Conservation (phyloP, 2,888 invertebrate genomes). For the Phragmatobia fuliginosa region DNA sequence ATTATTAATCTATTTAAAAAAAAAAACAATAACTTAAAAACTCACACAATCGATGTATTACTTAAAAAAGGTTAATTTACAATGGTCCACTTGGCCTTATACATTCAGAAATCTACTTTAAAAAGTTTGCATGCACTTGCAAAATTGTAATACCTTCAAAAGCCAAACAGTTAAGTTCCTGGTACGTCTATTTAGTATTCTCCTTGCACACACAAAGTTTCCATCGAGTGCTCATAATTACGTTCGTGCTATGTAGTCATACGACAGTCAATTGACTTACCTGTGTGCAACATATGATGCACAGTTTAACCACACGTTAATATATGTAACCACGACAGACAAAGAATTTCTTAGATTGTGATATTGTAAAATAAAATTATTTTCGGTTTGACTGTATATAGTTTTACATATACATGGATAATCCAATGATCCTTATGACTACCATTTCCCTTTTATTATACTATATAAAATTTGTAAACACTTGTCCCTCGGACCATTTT, state of each 20-base stretch:
- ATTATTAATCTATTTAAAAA: no score
- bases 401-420: no score
- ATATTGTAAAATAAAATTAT: background rate
- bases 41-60: no score
- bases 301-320: constrained; percentile 72
- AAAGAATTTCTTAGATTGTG: background rate
- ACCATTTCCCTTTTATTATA: no score
- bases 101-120: background rate
- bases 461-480: no score
- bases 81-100: background rate
- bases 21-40: no score
- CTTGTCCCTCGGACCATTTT: no score
- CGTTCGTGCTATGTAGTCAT: constrained; percentile 51
- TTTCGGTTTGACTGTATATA: background rate
- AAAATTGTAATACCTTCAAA: background rate
- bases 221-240: constrained; percentile 47
- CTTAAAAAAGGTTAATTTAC: background rate
- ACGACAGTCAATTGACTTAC: constrained; percentile 50
- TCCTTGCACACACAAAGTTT: constrained; percentile 38
- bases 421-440: no score
- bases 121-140: background rate
- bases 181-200: constrained; percentile 44
- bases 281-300: constrained; percentile 63
- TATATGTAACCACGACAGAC: background rate
- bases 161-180: constrained; percentile 32